A percentile compares a stretch with the other conserved stretches of the same genome.
phyloP scores from a whole-genome alignment of 2,888 invertebrate species.

The Agrochola circellaris region DNA sequence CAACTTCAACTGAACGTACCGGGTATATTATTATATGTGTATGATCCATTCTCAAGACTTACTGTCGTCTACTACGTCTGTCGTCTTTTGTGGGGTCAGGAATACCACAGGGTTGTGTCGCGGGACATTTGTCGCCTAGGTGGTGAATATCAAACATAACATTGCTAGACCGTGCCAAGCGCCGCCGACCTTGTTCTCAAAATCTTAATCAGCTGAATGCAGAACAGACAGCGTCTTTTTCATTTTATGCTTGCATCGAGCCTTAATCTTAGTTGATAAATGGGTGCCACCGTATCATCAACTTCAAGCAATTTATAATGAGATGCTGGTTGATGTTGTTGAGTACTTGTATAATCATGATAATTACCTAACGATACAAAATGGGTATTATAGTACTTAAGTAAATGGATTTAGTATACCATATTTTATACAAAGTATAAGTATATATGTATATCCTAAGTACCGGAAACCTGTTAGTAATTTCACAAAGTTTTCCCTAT shows the following conservation, averaged over 20 bases:
- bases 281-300: slow-evolving; percentile 29
- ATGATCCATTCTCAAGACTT: background rate
- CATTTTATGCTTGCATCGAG: background rate
- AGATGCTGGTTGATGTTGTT: slow-evolving; percentile 10
- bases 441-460: too few species aligned
- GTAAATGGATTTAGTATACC: background rate
- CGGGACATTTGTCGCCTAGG: background rate
- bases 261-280: slow-evolving; percentile 1
- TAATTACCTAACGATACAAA: slow-evolving; percentile 13
- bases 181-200: slow-evolving; percentile 37
- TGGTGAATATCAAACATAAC: slow-evolving; percentile 26
- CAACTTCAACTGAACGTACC: background rate
- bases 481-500: background rate
- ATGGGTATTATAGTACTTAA: background rate
- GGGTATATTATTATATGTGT: background rate
- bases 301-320: slow-evolving; percentile 26
- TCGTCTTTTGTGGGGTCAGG: too few species aligned
- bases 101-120: background rate
- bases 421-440: background rate
- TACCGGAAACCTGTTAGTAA: background rate
- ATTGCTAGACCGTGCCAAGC: background rate
- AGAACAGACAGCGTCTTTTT: slow-evolving; percentile 10
- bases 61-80: too few species aligned
- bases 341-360: slow-evolving; percentile 9
- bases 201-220: slow-evolving; percentile 30